These are phyloP conservation scores for Bambusicola thoracicus DNA, from an alignment of 2,113 vertebrate species.

Conservation along the genomic window DNA sequence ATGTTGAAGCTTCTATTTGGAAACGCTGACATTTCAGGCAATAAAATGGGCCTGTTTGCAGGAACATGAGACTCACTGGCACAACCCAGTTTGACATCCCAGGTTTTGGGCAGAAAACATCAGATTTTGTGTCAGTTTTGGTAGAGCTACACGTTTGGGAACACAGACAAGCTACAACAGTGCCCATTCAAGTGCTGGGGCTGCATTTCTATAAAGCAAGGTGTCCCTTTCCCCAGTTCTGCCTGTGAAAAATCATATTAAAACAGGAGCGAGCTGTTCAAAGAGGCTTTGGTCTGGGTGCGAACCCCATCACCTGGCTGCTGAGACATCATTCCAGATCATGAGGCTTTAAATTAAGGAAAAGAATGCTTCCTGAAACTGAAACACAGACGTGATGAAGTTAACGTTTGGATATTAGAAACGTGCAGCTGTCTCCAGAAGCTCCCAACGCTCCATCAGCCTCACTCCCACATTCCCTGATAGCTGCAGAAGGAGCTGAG, in stretches of 20 bases:
- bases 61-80: background rate
- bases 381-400: background rate
- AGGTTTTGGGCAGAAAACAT: background rate
- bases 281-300: background rate
- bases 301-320: background rate
- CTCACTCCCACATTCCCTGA: background rate
- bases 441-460: background rate
- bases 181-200: background rate
- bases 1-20: background rate
- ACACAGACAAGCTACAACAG: background rate
- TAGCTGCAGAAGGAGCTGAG: too few relatives aligned
- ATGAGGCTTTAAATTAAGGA: background rate
- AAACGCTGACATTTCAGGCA: background rate
- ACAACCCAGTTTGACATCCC: background rate
- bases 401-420: background rate
- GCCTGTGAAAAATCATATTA: background rate
- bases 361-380: background rate
- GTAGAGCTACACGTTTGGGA: background rate
- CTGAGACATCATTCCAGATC: background rate
- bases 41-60: background rate
- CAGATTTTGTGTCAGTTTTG: background rate
- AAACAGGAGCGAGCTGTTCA: background rate
- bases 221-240: background rate
- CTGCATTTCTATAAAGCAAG: background rate
- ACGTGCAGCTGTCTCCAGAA: background rate